Evolutionary conservation across 2,797 vertebrate species (phyloP).

Genomic region (Chelonia mydas): DNA sequence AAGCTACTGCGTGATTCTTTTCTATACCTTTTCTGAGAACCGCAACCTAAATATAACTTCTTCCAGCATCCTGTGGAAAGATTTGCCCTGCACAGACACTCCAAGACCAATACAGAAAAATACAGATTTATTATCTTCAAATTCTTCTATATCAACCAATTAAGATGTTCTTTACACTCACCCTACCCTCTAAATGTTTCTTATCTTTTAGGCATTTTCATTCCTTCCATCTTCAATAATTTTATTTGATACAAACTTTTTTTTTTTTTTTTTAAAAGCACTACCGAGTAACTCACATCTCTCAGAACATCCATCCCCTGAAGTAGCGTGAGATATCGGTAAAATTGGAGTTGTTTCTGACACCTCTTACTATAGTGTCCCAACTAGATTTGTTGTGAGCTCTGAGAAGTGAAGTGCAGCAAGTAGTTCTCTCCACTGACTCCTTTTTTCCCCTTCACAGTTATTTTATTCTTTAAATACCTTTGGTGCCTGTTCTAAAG

Average conservation of each 20-base stretch:
- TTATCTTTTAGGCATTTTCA: background rate
- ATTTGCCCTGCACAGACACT: background rate
- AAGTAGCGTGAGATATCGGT: background rate
- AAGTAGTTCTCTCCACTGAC: background rate
- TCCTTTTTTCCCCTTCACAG: background rate
- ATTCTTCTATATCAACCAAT: background rate
- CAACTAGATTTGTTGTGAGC: background rate
- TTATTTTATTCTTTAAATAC: background rate
- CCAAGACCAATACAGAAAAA: constrained; percentile 3
- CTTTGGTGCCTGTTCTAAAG: background rate
- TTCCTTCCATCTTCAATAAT: constrained; percentile 4
- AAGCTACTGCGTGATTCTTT: background rate
- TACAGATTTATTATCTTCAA: background rate
- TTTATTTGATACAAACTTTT: background rate
- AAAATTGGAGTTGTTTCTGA: constrained; percentile 5
- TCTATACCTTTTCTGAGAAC: background rate
- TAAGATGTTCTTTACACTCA: background rate
- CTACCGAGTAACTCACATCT: background rate
- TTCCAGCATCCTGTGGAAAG: constrained; percentile 14
- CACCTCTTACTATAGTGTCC: background rate
- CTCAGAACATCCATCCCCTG: background rate
- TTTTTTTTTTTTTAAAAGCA: background rate
- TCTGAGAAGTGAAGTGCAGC: background rate
- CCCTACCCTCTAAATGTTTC: background rate
- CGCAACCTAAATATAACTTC: background rate